Percentiles rank a stretch among this genome's conserved stretches.
Evolutionary conservation across 1,140 invertebrate genomes (phyloP).

Genomic region (Anthonomus grandis): DNA sequence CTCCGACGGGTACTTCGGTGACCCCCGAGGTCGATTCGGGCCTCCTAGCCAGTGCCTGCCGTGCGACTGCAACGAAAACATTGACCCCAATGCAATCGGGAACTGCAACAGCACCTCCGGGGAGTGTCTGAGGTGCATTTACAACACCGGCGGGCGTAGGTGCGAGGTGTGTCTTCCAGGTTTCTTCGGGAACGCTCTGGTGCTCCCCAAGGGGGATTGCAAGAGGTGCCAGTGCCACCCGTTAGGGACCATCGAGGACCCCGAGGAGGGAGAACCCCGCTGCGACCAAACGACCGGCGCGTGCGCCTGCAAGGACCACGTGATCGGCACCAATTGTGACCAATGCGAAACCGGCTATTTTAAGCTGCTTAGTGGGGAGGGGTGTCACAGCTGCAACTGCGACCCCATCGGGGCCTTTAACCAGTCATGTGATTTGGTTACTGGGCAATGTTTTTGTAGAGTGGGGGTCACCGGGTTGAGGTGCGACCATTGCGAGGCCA

Average conservation of each 20-base stretch:
- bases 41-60: slow-evolving; percentile 76
- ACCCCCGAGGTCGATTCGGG: slow-evolving; percentile 52
- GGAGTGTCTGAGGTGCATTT: slow-evolving; percentile 95
- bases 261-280: slow-evolving; percentile 62
- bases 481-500: slow-evolving; percentile 80
- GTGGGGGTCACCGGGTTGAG: slow-evolving; percentile 76
- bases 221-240: slow-evolving; percentile 82
- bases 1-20: slow-evolving; percentile 90
- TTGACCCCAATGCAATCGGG: slow-evolving; percentile 90
- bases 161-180: slow-evolving; percentile 90
- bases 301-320: slow-evolving; percentile 83
- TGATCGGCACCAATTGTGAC: slow-evolving; percentile 85
- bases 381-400: slow-evolving; percentile 83
- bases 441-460: slow-evolving; percentile 83
- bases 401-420: slow-evolving; percentile 82
- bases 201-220: slow-evolving; percentile 80
- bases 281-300: slow-evolving; percentile 80
- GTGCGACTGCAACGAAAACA: slow-evolving; percentile 94
- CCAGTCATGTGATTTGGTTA: slow-evolving; percentile 72
- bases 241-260: slow-evolving; percentile 70
- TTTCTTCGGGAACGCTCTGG: slow-evolving; percentile 81
- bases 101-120: slow-evolving; percentile 92
- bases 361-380: slow-evolving; percentile 77
- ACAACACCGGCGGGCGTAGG: slow-evolving; percentile 86
- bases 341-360: slow-evolving; percentile 82